Evolutionary conservation across 2,888 invertebrate species (phyloP).

Genomic region (Papilio protenor): DNA sequence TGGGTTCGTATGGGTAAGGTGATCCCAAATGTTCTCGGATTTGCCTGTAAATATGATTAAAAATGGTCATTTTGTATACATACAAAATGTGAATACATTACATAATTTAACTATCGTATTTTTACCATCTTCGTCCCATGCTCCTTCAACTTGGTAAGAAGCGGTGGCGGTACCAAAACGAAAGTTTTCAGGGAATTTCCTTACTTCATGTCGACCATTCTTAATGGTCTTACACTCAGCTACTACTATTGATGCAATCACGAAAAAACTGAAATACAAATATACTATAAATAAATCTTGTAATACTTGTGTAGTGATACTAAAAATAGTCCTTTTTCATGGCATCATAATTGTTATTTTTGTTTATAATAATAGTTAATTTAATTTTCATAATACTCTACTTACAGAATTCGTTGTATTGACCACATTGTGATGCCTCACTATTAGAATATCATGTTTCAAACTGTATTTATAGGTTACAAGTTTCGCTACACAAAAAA

Average conservation of each 20-base stretch:
- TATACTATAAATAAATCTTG: background rate
- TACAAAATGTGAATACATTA: background rate
- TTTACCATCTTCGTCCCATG: slow-evolving; percentile 77
- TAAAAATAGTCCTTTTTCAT: background rate
- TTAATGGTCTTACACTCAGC: slow-evolving; percentile 9
- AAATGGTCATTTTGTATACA: background rate
- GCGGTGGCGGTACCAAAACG: slow-evolving; percentile 69
- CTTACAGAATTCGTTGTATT: background rate
- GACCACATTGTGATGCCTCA: slow-evolving; percentile 10
- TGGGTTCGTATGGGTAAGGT: slow-evolving; percentile 68
- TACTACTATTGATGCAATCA: slow-evolving; percentile 3
- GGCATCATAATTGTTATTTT: background rate
- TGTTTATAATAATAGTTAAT: background rate
- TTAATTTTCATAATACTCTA: background rate
- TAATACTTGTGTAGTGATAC: background rate
- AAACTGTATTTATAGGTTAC: background rate
- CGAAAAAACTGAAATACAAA: slow-evolving; percentile 4
- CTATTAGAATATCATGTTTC: background rate
- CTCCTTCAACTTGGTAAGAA: slow-evolving; percentile 80
- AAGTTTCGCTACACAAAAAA: background rate
- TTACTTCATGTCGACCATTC: slow-evolving; percentile 47
- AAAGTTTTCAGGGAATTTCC: slow-evolving; percentile 60
- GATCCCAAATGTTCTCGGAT: slow-evolving; percentile 85
- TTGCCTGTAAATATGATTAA: slow-evolving; percentile 61
- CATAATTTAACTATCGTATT: background rate